Conservation (phyloP, 2,888 invertebrate genomes). For the Aphodius granarius region DNA sequence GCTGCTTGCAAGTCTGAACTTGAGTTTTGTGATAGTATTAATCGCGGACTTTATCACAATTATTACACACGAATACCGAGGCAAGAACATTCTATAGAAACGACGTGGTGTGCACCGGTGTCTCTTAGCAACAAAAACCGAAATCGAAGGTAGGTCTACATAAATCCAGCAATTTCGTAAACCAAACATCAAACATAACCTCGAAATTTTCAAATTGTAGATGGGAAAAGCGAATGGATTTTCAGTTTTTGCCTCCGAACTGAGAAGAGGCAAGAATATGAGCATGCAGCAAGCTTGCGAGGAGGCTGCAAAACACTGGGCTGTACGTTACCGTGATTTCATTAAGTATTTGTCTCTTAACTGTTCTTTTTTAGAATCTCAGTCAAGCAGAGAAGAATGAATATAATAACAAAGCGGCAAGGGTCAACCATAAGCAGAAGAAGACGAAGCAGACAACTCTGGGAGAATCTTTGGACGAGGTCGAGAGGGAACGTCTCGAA, state of each 20-base stretch:
- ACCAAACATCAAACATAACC: neutral
- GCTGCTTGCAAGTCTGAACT: too few relatives aligned
- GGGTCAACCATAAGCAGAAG: neutral
- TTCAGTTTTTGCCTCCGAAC: neutral
- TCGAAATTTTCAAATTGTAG: neutral
- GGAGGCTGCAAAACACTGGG: neutral
- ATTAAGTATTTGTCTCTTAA: neutral
- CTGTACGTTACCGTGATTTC: neutral
- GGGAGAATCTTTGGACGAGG: neutral
- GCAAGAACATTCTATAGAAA: too few relatives aligned
- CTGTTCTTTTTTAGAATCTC: neutral
- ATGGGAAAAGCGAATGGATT: neutral
- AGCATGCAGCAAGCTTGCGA: neutral
- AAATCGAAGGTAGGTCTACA: too few relatives aligned
- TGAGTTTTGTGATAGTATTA: too few relatives aligned
- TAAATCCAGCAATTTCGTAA: too few relatives aligned
- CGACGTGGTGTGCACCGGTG: too few relatives aligned
- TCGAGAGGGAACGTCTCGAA: neutral
- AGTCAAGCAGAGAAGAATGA: neutral
- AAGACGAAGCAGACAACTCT: neutral
- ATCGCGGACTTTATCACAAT: too few relatives aligned
- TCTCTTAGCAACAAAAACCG: too few relatives aligned
- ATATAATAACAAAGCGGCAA: neutral
- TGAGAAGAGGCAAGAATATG: neutral
- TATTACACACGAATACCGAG: too few relatives aligned